These are phyloP conservation scores for Bos javanicus DNA, from an alignment of 2,113 vertebrate genomes.

Conservation along the genomic window DNA sequence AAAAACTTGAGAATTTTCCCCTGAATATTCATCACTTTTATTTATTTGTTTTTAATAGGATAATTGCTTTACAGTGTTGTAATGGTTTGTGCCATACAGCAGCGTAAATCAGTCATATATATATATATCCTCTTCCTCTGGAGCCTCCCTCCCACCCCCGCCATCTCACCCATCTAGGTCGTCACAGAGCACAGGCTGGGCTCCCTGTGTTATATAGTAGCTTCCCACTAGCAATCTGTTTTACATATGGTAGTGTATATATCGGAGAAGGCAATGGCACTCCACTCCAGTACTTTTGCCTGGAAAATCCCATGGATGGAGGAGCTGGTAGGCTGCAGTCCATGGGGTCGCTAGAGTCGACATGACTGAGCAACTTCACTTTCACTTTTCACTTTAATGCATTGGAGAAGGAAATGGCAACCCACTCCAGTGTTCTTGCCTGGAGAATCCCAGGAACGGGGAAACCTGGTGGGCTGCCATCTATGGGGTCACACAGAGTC, in stretches of 20 bases:
- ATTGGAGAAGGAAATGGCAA: no score
- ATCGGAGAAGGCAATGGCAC: no score
- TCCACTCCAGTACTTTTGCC: no score
- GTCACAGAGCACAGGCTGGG: not conserved
- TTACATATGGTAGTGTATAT: not conserved
- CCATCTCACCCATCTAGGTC: not conserved
- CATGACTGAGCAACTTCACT: no score
- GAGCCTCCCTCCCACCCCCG: not conserved
- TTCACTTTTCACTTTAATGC: no score
- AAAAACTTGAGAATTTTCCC: not conserved
- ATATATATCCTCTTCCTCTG: not conserved
- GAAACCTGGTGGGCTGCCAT: no score
- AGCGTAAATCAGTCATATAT: not conserved
- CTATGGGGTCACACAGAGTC: no score
- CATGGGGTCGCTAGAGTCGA: no score
- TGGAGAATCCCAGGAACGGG: no score
- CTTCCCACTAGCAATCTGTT: not conserved
- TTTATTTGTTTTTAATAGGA: not conserved
- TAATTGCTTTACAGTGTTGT: not conserved
- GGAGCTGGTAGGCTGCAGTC: no score
- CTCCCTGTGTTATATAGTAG: not conserved
- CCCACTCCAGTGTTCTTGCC: no score
- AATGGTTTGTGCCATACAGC: not conserved
- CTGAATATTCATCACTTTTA: not conserved
- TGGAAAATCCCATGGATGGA: no score